phyloP scores from a whole-genome alignment of 2,113 vertebrate genomes.

The Benitochromis conjunctus region DNA sequence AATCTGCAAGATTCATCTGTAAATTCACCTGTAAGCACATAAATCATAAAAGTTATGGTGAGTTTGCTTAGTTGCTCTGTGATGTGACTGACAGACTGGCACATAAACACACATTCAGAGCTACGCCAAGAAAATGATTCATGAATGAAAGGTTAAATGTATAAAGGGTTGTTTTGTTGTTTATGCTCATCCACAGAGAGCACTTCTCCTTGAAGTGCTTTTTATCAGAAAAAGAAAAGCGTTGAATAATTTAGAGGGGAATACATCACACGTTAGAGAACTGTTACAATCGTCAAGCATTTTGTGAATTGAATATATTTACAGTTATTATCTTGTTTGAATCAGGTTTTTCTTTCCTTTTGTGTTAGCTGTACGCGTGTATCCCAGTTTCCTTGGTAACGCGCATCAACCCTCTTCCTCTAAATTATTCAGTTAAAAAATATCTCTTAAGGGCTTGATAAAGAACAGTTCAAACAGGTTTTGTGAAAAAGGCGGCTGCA shows the following conservation, averaged over 20 bases:
- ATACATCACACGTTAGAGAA: constrained; percentile 1
- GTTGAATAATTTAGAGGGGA: constrained; percentile 29
- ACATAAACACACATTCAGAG: background rate
- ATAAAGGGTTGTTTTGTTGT: background rate
- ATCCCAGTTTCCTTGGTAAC: constrained; percentile 66
- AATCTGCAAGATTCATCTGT: background rate
- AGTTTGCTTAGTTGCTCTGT: background rate
- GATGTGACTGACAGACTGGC: background rate
- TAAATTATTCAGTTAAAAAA: constrained; percentile 66
- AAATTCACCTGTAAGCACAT: background rate
- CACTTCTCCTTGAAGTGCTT: background rate
- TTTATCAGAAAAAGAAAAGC: background rate
- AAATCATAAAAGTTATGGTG: background rate
- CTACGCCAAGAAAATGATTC: background rate
- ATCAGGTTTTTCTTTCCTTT: constrained; percentile 26
- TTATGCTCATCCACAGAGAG: background rate
- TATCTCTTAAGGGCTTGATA: constrained; percentile 41
- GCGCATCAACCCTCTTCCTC: constrained; percentile 23
- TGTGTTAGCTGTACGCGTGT: constrained; percentile 12
- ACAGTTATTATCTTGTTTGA: constrained; percentile 42
- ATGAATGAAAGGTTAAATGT: background rate
- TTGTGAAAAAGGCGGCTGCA: background rate
- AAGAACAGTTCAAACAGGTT: constrained; percentile 28
- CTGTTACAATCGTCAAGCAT: background rate
- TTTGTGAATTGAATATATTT: constrained; percentile 40